Evolutionary conservation across 2,113 vertebrate species (phyloP), one percentile per base, ranked within the genome.

Genomic region (Menura novaehollandiae): DNA sequence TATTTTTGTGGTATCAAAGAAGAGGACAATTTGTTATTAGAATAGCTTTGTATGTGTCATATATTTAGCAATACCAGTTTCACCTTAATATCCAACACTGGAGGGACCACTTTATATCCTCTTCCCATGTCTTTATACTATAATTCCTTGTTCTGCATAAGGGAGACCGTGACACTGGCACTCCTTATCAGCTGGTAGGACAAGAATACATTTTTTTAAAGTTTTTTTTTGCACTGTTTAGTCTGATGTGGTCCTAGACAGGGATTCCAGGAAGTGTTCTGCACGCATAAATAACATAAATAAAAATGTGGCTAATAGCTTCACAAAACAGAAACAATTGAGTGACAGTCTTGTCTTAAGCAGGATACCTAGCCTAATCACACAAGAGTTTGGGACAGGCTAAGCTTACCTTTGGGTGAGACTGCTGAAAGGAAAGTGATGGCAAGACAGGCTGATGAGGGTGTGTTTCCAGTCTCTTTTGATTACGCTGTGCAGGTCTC

Each of bases 401-500:
- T 76, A 73, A 77, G 4, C 12, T 76, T 51, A 17, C 33, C 49
- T 80, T 5, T 2, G 20, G 53, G 5, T 49, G 37, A 52, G 14
- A 2, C 11, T 69, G 26, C 13, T 15, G 20, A 44, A 83, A 91
- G 26, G 35, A 63, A 79, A 64, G 21, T 8, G 3, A 56, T 43
- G 15, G 23, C 35, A 88, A 44, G 19, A 30, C 24, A 59, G 53
- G 24, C 11, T 28, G 33, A 15, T 30, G 14, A 71, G 9, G 10
- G 5, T 39, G 9, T 23, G 5, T 69, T 84, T 84, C 24, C 19
- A 73, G 1, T 8, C 26, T 71, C 44, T 68, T 51, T 30, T 47
- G 20, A 35, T 21, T 16, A 16, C 1, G 0, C 17, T 23, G 21
- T 39, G 7, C 21, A 71, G 9, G 2, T 41, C 19, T 51, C 39